Evolutionary conservation across 37 sponge, comb jelly and placozoan species (phyloP), one percentile per base, ranked within the genome.

Genomic region (Beroe forskalii): DNA sequence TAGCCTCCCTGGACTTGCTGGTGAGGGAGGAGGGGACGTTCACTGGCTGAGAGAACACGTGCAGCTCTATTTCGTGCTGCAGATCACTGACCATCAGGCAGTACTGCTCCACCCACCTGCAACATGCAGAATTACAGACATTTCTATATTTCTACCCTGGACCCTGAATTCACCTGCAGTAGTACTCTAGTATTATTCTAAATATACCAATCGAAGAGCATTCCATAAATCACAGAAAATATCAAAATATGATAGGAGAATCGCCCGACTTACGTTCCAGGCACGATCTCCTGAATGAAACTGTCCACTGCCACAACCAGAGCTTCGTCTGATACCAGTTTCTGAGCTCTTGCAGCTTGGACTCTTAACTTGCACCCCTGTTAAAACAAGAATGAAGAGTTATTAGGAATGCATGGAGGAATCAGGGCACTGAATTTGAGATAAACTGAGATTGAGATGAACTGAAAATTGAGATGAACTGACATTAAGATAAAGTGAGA

Each of bases 41-140:
- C 12, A 80, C 86, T 9, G 86, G 86, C 55, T 80, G 86, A 44
- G 38, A 33, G 86, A 80, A 80, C 86, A 80, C 86, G 48, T 80
- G 86, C 55, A 80, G 86, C 0, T 80, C 86, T 41, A 80, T 80
- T 28, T 80, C 86, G 55, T 80, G 86, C 40, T 80, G 44, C 23
- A 80, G 0, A 37, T 80, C 86, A 43, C 48, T 80, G 22, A 80
- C 86, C 30, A 80, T 14, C 55, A 80, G 28, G 55, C 86, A 80
- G 55, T 80, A 80, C 48, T 80, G 86, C 30, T 80, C 86, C 9
- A 80, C 86, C 86, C 86, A 80, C 19, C 86, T 80, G 86, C 28
- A 44, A 38, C 20, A n/a, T 8, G 17, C 20, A 64, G 66, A 64
- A 27, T 28, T 4, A 22, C n/a, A n/a, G 60, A 17, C 14, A 17